Base-by-base conservation (phyloP, 2,888 invertebrate genomes). In the Neoascia interrupta region DNA sequence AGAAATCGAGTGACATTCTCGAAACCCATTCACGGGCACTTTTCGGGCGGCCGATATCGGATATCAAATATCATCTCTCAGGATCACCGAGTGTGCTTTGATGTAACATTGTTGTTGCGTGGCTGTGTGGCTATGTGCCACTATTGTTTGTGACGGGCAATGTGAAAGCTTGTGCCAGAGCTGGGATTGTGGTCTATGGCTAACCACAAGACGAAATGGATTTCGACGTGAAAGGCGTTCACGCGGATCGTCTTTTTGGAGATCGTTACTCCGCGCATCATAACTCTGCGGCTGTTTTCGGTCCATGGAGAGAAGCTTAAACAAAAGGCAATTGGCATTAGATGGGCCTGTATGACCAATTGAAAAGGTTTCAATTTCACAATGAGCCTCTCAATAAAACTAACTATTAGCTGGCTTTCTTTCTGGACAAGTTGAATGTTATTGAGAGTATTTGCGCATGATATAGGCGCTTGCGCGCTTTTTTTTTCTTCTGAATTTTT, bases 321-420 rank as follows among this genome's bases (percentile, higher is more conserved):
- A 49, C 68, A 61, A 69, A 75, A 21, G 41, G 74, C 54, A 61
- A 54, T 54, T 41, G 53, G 31, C 60, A 69, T 61, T 31, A 3
- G 51, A 54, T n/a, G 43, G 66, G 53, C 34, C 19, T 53, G 19
- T 37, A 68, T 8, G 5, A 5, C 45, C 37, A 68, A 60, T 68
- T 74, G 60, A 41, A 68, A 36, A 58, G 64, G 73, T 73, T 79
- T 79, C 79, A 79, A 73, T 79, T 66, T 79, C 79, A 73, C 54
- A 72, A 66, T 37, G 43, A 21, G 34, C 47, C 37, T 39, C 66
- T 60, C 58, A 64, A 54, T 28, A 21, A 47, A 64, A 66, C 15
- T 39, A 64, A 66, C 23, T 51, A 21, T 36, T 8, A 26, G 51
- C 21, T 45, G 8, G 64, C 53, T 72, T 72, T 76, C 60, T 64